Evolutionary conservation across 2,888 invertebrate genomes (phyloP), one percentile per base, ranked within the genome.

Genomic region (Phymatocera aterrima): DNA sequence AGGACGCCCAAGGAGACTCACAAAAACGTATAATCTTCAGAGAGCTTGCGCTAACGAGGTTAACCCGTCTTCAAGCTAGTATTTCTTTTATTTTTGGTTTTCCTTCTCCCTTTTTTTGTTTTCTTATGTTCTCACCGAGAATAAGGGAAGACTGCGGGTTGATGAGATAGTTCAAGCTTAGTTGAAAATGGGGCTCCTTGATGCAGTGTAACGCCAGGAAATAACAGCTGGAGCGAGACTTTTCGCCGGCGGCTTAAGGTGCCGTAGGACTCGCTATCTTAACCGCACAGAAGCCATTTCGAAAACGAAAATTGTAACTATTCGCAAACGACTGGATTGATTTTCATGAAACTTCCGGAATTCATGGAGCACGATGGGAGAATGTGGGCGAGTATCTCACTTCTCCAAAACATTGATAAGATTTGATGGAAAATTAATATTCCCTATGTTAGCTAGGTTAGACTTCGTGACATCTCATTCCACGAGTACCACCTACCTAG

Each of bases 21-120:
- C 40, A 75, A 54, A 75, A 75, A 75, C 37, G 57, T 75, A 64
- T 64, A 75, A 75, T 75, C 75, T 75, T 75, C 57, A 75, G 57
- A 18, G 75, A 75, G 75, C 24, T 75, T 57, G 75, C 75, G 57
- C 37, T 75, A 75, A 75, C 75, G 75, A 75, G 75, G 34, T 75
- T 75, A 75, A 54, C 75, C 57, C 75, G 34, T 54, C 75, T 40
- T 40, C 57, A n/a, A 18, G 51, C n/a, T 3, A 72, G 18, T 51
- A 34, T 21, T 12, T 31, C 28, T 57, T 75, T 40, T 31, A n/a
- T 51, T 18, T 31, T 60, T n/a, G 10, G 5, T 57, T 28, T 60
- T 48, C 8, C 37, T n/a, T 5, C 48, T 46, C 12, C 51, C 18
- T 54, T 46, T 28, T 43, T 24, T 10, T 34, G 15, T 10, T 34